These are phyloP conservation scores for Heliconius hortense DNA, from an alignment of 2,888 invertebrate genomes.

Conservation along the genomic window DNA sequence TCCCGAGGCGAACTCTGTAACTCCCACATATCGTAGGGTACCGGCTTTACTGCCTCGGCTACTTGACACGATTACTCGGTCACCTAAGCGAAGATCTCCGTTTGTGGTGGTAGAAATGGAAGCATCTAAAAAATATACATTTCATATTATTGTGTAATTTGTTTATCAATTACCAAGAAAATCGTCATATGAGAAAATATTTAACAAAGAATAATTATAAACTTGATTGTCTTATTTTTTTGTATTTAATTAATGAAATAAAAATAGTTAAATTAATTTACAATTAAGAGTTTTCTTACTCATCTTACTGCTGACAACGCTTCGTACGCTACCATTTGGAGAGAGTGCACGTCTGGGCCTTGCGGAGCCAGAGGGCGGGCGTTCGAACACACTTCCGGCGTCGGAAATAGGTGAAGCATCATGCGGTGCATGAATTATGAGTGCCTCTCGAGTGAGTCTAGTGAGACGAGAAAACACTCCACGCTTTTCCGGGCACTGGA, in stretches of 20 bases:
- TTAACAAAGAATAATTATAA: not conserved
- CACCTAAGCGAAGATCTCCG: slow-evolving; percentile 90
- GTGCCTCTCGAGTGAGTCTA: slow-evolving; percentile 88
- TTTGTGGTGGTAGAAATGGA: slow-evolving; percentile 74
- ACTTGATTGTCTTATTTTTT: not conserved
- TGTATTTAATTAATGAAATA: not conserved
- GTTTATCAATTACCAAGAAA: not conserved
- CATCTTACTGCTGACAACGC: slow-evolving; percentile 80
- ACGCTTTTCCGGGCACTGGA: slow-evolving; percentile 94
- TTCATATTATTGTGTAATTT: not conserved
- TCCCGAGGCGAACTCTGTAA: slow-evolving; percentile 96
- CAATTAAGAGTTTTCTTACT: slow-evolving; percentile 51
- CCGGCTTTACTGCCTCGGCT: slow-evolving; percentile 95
- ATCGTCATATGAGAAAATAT: not conserved
- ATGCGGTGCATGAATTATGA: slow-evolving; percentile 79
- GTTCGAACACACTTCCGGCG: slow-evolving; percentile 75
- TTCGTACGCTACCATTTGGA: slow-evolving; percentile 77
- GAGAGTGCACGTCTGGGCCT: slow-evolving; percentile 71
- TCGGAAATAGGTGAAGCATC: slow-evolving; percentile 76
- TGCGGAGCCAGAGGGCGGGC: slow-evolving; percentile 73
- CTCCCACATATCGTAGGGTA: slow-evolving; percentile 91
- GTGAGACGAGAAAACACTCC: slow-evolving; percentile 97
- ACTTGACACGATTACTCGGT: slow-evolving; percentile 94
- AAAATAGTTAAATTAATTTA: not conserved
- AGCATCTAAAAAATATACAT: slow-evolving; percentile 59